phyloP scores from a whole-genome alignment of 2,888 invertebrate genomes.

The Eupeodes latifasciatus region DNA sequence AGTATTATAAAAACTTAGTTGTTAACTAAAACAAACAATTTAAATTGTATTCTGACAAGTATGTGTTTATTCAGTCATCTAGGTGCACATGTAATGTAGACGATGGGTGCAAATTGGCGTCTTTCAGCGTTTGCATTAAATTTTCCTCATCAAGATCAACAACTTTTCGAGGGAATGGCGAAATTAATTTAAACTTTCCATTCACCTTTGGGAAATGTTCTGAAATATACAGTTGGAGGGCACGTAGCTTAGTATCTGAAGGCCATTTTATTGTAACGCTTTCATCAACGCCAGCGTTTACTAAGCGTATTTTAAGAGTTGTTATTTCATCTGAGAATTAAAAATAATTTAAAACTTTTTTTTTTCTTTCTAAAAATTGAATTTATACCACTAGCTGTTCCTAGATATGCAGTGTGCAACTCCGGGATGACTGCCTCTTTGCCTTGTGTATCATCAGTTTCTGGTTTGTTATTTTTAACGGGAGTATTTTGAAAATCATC shows the following conservation, averaged over 20 bases:
- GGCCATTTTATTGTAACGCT: slow-evolving; percentile 83
- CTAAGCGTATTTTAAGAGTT: slow-evolving; percentile 81
- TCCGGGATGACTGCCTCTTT: slow-evolving; percentile 9
- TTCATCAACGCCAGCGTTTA: slow-evolving; percentile 80
- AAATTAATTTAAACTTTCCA: slow-evolving; percentile 82
- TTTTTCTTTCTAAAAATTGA: background rate
- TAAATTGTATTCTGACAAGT: slow-evolving; percentile 47
- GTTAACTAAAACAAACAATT: slow-evolving; percentile 61
- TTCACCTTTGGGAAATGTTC: slow-evolving; percentile 82
- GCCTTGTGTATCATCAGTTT: slow-evolving; percentile 14
- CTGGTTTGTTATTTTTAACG: slow-evolving; percentile 6
- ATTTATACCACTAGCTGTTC: slow-evolving; percentile 40
- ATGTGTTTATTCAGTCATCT: slow-evolving; percentile 80
- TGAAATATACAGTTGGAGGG: slow-evolving; percentile 81
- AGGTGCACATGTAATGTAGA: slow-evolving; percentile 83
- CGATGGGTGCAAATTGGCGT: slow-evolving; percentile 83
- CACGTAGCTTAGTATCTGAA: slow-evolving; percentile 81
- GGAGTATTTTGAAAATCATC: slow-evolving; percentile 65
- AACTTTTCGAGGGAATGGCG: slow-evolving; percentile 83
- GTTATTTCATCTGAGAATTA: slow-evolving; percentile 78
- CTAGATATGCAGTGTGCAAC: slow-evolving; percentile 56
- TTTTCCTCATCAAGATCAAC: slow-evolving; percentile 80
- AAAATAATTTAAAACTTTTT: background rate
- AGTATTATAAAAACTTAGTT: slow-evolving; percentile 48
- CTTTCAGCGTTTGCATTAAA: slow-evolving; percentile 80